phyloP scores from a whole-genome alignment of 2,113 vertebrate species.

The Motacilla alba region DNA sequence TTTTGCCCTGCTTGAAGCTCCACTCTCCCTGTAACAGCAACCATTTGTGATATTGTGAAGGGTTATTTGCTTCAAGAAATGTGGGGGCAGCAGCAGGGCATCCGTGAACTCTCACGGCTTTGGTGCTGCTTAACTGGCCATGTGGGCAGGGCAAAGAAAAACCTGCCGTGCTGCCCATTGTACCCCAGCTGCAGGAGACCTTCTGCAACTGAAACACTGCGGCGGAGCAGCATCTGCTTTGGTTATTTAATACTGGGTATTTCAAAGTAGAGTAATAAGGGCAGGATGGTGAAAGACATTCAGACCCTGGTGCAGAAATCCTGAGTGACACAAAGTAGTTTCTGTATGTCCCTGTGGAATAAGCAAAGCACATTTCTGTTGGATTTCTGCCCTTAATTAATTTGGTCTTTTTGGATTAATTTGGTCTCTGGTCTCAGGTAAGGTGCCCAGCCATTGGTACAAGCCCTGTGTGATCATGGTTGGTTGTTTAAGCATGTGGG shows the following conservation, averaged over 20 bases:
- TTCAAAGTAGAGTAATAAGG: background rate
- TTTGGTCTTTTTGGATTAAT: background rate
- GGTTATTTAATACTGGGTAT: background rate
- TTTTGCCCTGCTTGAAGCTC: conserved; percentile 19
- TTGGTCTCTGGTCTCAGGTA: background rate
- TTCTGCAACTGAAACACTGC: background rate
- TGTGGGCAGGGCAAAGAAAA: background rate
- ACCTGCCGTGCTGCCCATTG: background rate
- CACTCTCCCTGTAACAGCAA: background rate
- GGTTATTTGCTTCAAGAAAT: background rate
- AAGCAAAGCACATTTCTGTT: background rate
- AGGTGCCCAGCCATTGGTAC: background rate
- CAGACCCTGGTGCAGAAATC: background rate
- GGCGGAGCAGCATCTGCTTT: background rate
- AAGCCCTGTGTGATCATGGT: background rate
- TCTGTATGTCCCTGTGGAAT: background rate
- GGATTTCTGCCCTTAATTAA: background rate
- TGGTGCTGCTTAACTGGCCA: background rate
- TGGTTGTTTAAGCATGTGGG: background rate
- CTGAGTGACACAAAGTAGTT: background rate
- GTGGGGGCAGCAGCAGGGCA: background rate
- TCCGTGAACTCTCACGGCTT: background rate
- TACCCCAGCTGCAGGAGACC: background rate
- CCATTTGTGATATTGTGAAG: background rate
- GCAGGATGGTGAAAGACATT: background rate